Evolutionary conservation across 2,888 invertebrate species (phyloP).

Genomic region (Dromius quadrimaculatus): DNA sequence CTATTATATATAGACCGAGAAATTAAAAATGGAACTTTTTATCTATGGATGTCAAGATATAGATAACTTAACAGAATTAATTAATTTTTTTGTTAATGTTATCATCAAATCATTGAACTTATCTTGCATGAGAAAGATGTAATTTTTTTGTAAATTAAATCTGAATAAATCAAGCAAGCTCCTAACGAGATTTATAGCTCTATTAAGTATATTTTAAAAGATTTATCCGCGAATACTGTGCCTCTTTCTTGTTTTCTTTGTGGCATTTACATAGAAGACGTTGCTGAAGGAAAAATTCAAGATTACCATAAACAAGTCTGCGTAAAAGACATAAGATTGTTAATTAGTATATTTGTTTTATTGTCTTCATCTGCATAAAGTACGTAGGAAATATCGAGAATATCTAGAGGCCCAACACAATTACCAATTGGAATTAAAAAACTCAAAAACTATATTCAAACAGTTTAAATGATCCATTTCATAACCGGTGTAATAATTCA

Average conservation of each 20-base stretch:
- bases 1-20: no score
- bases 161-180: not conserved
- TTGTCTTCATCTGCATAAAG: slow-evolving; percentile 16
- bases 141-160: not conserved
- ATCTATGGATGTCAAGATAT: no score
- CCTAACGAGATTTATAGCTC: slow-evolving; percentile 5
- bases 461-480: no score
- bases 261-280: slow-evolving; percentile 17
- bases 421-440: no score
- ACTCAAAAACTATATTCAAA: no score
- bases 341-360: slow-evolving; percentile 30
- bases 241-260: slow-evolving; percentile 1
- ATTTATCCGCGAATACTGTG: not conserved
- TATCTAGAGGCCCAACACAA: no score
- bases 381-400: no score
- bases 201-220: slow-evolving; percentile 18
- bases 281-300: not conserved
- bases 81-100: slow-evolving; percentile 4
- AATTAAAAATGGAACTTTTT: no score
- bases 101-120: slow-evolving; percentile 5
- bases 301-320: slow-evolving; percentile 26
- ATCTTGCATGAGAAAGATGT: not conserved
- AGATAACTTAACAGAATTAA: no score
- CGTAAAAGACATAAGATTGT: slow-evolving; percentile 1
- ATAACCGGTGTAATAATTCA: no score